Base-by-base conservation (phyloP, 2,888 invertebrate species). In the Gerris lacustris region DNA sequence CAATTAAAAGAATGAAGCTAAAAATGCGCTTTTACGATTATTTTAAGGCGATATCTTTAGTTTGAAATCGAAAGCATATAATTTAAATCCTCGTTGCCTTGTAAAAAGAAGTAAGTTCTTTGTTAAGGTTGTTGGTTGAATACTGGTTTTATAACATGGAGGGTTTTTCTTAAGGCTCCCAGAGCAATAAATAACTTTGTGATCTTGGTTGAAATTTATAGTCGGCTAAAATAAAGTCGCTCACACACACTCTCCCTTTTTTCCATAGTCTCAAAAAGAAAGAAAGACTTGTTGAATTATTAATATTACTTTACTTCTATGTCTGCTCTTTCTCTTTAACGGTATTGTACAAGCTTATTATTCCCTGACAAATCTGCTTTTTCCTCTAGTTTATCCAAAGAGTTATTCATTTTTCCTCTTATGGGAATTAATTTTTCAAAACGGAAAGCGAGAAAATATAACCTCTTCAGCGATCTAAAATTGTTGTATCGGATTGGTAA, bases 141-240 rank as follows among this genome's bases (percentile, higher is more conserved):
- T 31, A 31, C 15, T 55, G 55, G 55, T 55, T 55, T 55, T 55
- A 55, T 55, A 55, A 55, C 55, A 55, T 55, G 55, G 9, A 55
- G 55, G 55, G 9, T 55, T 55, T 55, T 55, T 15, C 15, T 55
- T 55, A 55, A 55, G 55, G 55, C 55, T 55, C 15, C 55, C 2
- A 55, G 55, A 15, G 55, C 15, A 55, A 55, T 55, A 55, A 55
- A 55, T 55, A 55, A 55, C 55, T 55, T 9, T 2, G 55, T 55
- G 55, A 55, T 55, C 55, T 55, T 55, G 55, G 55, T 55, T 55
- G 55, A 55, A 55, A 55, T 55, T 55, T 55, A 55, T 55, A 55
- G 55, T 55, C 11, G 55, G 55, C 55, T 55, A 55, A 55, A 55
- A 55, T 55, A 55, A 55, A 55, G 55, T 55, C 55, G 55, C 55